phyloP scores from a whole-genome alignment of 2,888 invertebrate species.

The Phoenoteleia sp. region DNA sequence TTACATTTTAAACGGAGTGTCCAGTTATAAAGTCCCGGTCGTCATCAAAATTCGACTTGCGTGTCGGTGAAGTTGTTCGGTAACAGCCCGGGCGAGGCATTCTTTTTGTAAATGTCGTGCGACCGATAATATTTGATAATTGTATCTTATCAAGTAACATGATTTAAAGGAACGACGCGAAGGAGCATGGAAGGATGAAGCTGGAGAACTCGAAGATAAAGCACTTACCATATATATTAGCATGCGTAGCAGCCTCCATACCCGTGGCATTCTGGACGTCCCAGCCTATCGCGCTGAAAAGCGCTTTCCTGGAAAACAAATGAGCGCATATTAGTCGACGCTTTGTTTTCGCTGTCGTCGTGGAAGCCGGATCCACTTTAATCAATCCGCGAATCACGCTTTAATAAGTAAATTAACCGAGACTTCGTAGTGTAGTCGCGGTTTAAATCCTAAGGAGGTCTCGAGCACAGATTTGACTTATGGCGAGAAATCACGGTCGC shows the following conservation, averaged over 20 bases:
- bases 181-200: slow-evolving; percentile 41
- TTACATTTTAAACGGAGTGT: not conserved
- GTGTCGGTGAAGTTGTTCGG: slow-evolving; percentile 1
- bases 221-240: slow-evolving; percentile 85
- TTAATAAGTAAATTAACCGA: slow-evolving; percentile 84
- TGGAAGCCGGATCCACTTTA: slow-evolving; percentile 80
- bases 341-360: slow-evolving; percentile 50
- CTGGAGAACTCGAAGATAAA: slow-evolving; percentile 55
- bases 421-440: slow-evolving; percentile 81
- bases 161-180: slow-evolving; percentile 60
- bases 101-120: slow-evolving; percentile 57
- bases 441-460: slow-evolving; percentile 84
- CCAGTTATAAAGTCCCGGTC: slow-evolving; percentile 23
- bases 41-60: slow-evolving; percentile 50
- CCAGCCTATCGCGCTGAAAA: slow-evolving; percentile 85
- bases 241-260: slow-evolving; percentile 85
- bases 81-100: slow-evolving; percentile 3
- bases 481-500: slow-evolving; percentile 70
- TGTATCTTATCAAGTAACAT: slow-evolving; percentile 60
- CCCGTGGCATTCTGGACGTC: slow-evolving; percentile 86
- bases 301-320: slow-evolving; percentile 80
- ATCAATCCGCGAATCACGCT: slow-evolving; percentile 81
- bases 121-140: slow-evolving; percentile 68
- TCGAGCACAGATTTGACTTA: slow-evolving; percentile 76
- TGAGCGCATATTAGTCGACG: slow-evolving; percentile 52